Conservation (phyloP, 2,113 vertebrate species). For the Cyanoramphus novaezelandiae region DNA sequence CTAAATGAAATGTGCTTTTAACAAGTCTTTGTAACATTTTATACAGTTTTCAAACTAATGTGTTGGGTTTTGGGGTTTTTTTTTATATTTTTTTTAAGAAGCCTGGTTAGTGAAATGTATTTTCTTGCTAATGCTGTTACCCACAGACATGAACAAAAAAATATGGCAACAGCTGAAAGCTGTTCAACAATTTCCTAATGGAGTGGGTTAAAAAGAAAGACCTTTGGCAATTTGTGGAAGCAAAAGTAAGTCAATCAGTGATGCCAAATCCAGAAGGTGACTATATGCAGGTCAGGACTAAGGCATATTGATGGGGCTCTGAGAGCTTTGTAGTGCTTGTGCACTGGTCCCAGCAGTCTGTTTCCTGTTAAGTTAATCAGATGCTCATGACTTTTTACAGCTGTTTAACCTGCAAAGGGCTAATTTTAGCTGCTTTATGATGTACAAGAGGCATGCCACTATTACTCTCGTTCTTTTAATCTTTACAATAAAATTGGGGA, state of each 20-base stretch:
- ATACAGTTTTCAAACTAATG: neutral
- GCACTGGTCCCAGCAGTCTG: neutral
- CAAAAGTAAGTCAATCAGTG: neutral
- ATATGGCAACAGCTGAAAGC: neutral
- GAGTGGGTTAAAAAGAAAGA: neutral
- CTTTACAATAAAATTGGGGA: neutral
- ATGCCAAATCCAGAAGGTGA: neutral
- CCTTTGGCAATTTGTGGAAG: neutral
- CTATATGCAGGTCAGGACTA: neutral
- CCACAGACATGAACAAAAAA: neutral
- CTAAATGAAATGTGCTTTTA: constrained; percentile 9
- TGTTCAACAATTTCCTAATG: neutral
- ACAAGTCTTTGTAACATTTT: neutral
- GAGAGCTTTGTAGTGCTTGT: neutral
- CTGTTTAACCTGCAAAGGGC: neutral
- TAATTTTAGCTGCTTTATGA: neutral
- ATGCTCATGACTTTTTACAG: neutral
- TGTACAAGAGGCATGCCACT: neutral
- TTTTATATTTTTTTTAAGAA: neutral
- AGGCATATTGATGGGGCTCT: neutral
- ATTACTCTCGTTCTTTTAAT: neutral
- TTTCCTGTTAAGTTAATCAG: neutral
- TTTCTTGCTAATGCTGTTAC: neutral
- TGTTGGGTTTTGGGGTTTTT: neutral
- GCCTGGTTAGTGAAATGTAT: neutral